A percentile compares a stretch with the other conserved stretches of the same genome.
Conservation (phyloP, 1,140 invertebrate genomes). For the Psilanteris sp. region DNA sequence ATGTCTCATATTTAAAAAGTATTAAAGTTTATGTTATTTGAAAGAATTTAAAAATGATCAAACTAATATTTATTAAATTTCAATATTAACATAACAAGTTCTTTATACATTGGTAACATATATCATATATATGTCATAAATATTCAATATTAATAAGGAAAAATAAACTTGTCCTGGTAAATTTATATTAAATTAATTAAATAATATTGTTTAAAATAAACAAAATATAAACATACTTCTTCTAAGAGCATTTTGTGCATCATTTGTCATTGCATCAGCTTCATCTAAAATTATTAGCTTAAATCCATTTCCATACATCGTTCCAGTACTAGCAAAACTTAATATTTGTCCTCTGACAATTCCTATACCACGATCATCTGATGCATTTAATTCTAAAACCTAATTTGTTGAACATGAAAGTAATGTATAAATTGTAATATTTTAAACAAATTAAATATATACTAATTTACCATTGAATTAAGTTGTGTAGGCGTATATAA, state of each 20-base stretch:
- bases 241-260: conserved; percentile 98
- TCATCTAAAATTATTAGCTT: conserved; percentile 99
- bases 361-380: conserved; percentile 98
- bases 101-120: too few relatives aligned
- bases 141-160: too few relatives aligned
- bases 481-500: conserved; percentile 94
- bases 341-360: conserved; percentile 97
- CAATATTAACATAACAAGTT: too few relatives aligned
- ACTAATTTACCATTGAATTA: conserved; percentile 88
- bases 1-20: too few relatives aligned
- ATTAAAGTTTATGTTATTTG: too few relatives aligned
- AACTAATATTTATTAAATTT: too few relatives aligned
- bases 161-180: too few relatives aligned
- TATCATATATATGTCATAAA: too few relatives aligned
- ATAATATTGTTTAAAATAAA: conserved; percentile 13
- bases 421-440: too few relatives aligned
- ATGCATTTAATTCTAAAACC: conserved; percentile 97
- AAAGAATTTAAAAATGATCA: too few relatives aligned
- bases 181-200: too few relatives aligned
- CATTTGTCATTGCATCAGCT: conserved; percentile 99
- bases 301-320: conserved; percentile 95
- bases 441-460: neutral
- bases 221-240: conserved; percentile 89
- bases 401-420: too few relatives aligned
- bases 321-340: conserved; percentile 98